Base-by-base conservation (phyloP, 2,113 vertebrate species). In the Tricholaema leucomelas region DNA sequence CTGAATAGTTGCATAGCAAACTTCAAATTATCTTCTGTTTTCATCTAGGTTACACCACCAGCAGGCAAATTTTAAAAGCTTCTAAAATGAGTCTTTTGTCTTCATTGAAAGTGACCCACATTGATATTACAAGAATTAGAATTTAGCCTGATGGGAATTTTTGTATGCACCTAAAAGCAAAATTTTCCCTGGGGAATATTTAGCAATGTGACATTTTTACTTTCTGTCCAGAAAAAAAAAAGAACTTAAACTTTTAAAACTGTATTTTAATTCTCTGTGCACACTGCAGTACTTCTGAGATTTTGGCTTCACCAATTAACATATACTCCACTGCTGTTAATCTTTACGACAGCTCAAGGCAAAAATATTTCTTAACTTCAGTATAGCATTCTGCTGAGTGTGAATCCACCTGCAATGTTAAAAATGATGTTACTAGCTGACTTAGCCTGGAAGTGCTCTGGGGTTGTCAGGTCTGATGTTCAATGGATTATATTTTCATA, bases 401-500 rank as follows among this genome's bases (percentile, higher is more conserved):
- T 82, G 94, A 91, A 76, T 67, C 80, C 75, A 88, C 90, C 96
- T 96, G 89, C 73, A 89, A 84, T 96, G 81, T 96, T 97, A 91
- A 95, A 96, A 97, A 94, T 82, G 42, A 66, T 71, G 42, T 93
- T 95, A 97, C 94, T 97, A 97, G 91, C 93, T 97, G 94, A 95
- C 91, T 96, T 97, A 94, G 95, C 95, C 96, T 96, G 73, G 94
- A 97, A 96, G 94, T 76, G 92, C 92, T 97, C 96, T 95, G 85
- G 86, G 90, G 81, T 96, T 98, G 96, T 97, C 97, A 96, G 76
- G 69, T 97, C 95, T 97, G 96, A 97, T 98, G 92, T 97, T 97
- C 97, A 94, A 61, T 96, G 96, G 93, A 95, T 96, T 96, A 73
- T 93, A 96, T 96, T 97, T 98, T 98, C 96, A 95, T 97, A 97